Conservation (phyloP, 2,797 vertebrate species). For the Linurgus olivaceus region DNA sequence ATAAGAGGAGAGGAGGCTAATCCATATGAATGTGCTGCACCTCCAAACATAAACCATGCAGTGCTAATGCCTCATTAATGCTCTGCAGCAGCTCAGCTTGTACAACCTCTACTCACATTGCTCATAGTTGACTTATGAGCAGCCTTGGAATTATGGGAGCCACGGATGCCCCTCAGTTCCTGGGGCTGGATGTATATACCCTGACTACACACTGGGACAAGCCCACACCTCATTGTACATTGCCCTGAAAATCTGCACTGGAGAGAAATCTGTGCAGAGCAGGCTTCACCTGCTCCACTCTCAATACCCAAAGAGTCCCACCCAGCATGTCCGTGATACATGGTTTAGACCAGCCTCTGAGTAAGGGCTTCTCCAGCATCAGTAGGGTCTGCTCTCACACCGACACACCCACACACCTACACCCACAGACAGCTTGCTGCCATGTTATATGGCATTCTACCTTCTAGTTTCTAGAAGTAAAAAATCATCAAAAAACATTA, state of each 20-base stretch:
- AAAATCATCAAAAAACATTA: background rate
- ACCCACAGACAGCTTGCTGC: background rate
- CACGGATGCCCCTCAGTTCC: background rate
- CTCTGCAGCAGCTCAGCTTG: background rate
- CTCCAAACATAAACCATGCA: background rate
- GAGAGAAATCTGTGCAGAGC: background rate
- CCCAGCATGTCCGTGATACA: accelerated
- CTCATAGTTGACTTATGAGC: background rate
- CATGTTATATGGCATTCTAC: background rate
- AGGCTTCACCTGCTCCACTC: background rate
- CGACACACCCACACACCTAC: too few relatives aligned
- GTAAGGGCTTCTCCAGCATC: background rate
- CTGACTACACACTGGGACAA: background rate
- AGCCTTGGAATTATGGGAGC: background rate
- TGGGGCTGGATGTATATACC: background rate
- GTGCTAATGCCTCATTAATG: background rate
- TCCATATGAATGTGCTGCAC: background rate
- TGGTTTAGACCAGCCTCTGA: background rate
- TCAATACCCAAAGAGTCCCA: background rate
- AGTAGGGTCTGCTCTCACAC: background rate
- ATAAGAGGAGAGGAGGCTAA: background rate
- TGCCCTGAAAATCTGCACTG: accelerated
- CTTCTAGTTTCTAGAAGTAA: background rate
- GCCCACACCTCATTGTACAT: background rate
- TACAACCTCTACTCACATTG: background rate